Base-by-base conservation (phyloP, 1,140 invertebrate genomes). In the Listronotus bonariensis region DNA sequence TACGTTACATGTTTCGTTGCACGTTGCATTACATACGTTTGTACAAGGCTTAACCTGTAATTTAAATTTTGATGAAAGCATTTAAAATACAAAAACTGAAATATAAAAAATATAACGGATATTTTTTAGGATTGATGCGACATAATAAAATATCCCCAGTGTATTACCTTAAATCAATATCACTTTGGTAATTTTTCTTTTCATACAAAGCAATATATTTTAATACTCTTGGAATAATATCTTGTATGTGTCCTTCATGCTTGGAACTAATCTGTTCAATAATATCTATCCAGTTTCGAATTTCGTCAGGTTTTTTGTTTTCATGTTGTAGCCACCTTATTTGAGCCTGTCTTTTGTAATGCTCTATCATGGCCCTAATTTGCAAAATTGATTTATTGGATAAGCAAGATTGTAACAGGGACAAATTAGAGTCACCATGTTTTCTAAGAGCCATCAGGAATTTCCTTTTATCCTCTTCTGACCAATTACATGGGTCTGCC, bases 161-260 rank as follows among this genome's bases (percentile, higher is more conserved):
- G 0, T 45, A 11, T 63, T 68, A 72, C 62, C 61, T 72, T 31
- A 74, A 56, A 61, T 71, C 62, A 1, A 74, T 61, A 17, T 68
- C 59, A 15, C 32, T 57, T n/a, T 46, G 36, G 5, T 43, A 15
- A 12, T 36, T 15, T 12, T 59, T 57, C 32, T 68, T 69, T 42
- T 72, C 72, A 68, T 65, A 74, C 15, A 74, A 42, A 3, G 72
- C 67, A 32, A 74, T 71, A 54, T 74, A 74, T 55, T 74, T 74
- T 11, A 74, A 46, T n/a, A 66, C 43, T 42, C 72, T 68, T 5
- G 72, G 54, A 14, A 67, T 36, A 11, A 71, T 32, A 61, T 70
- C 61, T n/a, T 66, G 55, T 10, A 65, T 14, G 10, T 38, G 17
- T 3, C 20, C 52, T n/a, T 51, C 40, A 7, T 48, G 9, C 8